Conservation (phyloP, 2,888 invertebrate species). For the Synergus itoensis region DNA sequence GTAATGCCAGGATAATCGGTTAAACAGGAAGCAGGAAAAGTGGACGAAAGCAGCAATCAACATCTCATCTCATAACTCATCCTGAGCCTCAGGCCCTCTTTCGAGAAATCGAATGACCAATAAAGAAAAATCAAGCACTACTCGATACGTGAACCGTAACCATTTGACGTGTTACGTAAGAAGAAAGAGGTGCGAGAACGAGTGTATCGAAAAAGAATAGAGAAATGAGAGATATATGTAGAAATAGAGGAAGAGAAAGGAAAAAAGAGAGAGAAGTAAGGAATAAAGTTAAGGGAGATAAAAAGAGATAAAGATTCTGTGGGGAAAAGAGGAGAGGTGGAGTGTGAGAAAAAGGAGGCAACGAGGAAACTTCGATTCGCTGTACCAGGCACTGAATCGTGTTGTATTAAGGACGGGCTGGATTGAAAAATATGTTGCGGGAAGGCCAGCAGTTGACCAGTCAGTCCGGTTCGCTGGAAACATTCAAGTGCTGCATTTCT, state of each 20-base stretch:
- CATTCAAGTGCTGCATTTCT: not conserved
- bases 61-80: not conserved
- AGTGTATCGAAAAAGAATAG: not conserved
- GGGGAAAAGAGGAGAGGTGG: not conserved
- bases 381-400: not conserved
- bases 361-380: not conserved
- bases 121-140: not conserved
- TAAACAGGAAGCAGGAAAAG: not conserved
- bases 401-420: not conserved
- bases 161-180: conserved; percentile 4
- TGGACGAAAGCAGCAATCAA: not conserved
- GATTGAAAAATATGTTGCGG: conserved; percentile 6
- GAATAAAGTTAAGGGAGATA: not conserved
- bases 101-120: not conserved
- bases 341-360: not conserved
- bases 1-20: not conserved
- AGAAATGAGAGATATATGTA: not conserved
- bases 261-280: not conserved
- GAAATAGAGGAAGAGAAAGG: not conserved
- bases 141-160: conserved; percentile 3
- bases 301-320: conserved; percentile 1
- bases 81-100: not conserved
- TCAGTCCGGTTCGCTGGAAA: not conserved
- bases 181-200: conserved; percentile 3
- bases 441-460: not conserved